Evolutionary conservation across 2,113 vertebrate genomes (phyloP).

Genomic region (Myxocyprinus asiaticus): DNA sequence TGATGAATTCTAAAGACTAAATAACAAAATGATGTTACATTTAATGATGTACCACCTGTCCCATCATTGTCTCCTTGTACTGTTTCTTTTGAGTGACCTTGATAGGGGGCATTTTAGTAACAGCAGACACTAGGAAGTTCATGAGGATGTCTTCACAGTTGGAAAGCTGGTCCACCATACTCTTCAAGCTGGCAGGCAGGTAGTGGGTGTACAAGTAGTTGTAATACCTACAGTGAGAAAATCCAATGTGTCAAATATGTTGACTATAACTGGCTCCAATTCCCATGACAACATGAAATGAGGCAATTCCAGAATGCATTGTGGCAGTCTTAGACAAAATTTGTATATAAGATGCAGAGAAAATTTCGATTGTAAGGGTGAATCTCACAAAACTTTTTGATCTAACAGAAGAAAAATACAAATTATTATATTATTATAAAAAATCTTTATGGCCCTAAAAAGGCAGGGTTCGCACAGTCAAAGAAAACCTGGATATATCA

Average conservation of each 20-base stretch:
- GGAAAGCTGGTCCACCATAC: conserved; percentile 97
- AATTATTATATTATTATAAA: no score
- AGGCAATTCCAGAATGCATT: no score
- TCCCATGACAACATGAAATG: no score
- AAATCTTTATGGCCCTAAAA: no score
- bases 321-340: no score
- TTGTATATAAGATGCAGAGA: no score
- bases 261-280: no score
- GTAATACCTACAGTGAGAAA: conserved; percentile 84
- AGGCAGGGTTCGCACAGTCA: no score
- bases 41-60: conserved; percentile 79
- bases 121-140: conserved; percentile 97
- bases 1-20: not conserved
- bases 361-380: no score
- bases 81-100: conserved; percentile 99
- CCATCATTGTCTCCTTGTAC: conserved; percentile 99
- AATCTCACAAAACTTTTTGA: no score
- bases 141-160: conserved; percentile 99
- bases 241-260: not conserved
- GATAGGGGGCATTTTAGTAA: conserved; percentile 96
- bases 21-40: not conserved
- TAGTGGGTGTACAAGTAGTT: conserved; percentile 97
- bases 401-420: no score
- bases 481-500: no score
- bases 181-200: conserved; percentile 92